phyloP scores from a whole-genome alignment of 1,140 invertebrate genomes.

The Cyphomyrmex costatus region DNA sequence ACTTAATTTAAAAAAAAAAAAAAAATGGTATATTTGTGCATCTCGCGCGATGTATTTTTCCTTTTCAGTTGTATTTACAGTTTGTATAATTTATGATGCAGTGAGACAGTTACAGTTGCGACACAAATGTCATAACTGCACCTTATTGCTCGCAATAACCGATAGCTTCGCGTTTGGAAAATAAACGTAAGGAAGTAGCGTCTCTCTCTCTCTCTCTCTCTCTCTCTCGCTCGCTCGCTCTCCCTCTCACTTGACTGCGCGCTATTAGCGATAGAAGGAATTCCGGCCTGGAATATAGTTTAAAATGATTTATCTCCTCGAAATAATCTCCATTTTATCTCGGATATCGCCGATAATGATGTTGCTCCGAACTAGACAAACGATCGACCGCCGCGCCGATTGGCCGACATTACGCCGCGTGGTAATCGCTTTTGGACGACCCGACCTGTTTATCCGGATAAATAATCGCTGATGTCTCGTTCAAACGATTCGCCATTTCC shows the following conservation, averaged over 20 bases:
- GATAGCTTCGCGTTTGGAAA: not conserved
- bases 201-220: not conserved
- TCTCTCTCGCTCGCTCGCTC: not conserved
- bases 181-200: not conserved
- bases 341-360: constrained; percentile 10
- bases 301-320: not conserved
- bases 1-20: not conserved
- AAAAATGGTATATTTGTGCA: not conserved
- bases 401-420: constrained; percentile 40
- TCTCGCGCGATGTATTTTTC: not conserved
- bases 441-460: constrained; percentile 74
- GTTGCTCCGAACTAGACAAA: constrained; percentile 7
- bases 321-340: constrained; percentile 11
- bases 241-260: not conserved
- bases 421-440: constrained; percentile 73
- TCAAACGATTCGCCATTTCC: not conserved
- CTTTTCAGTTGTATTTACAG: not conserved
- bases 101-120: not conserved
- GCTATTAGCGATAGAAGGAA: not conserved
- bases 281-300: not conserved
- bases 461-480: constrained; percentile 60
- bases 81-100: not conserved
- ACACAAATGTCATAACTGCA: not conserved
- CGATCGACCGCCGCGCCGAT: constrained; percentile 55
- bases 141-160: not conserved